Evolutionary conservation across 2,113 vertebrate species (phyloP).

Genomic region (Arothron firmamentum): DNA sequence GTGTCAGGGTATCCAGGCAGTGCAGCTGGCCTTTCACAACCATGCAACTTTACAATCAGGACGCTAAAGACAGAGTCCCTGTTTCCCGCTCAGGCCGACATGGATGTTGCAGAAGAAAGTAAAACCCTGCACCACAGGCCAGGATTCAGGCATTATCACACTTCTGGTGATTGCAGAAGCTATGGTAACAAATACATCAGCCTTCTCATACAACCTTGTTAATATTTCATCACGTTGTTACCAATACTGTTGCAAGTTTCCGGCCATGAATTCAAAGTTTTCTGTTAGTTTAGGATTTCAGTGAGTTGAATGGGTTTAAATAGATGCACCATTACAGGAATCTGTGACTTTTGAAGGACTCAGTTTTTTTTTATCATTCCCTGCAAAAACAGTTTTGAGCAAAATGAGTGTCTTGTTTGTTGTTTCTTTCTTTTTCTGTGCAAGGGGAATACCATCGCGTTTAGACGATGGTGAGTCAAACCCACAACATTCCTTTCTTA

Average conservation of each 20-base stretch:
- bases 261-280: not conserved
- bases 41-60: conserved; percentile 72
- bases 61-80: conserved; percentile 58
- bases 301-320: not conserved
- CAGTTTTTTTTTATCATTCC: too few relatives aligned
- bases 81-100: conserved; percentile 34
- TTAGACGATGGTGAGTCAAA: not conserved
- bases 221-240: conserved; percentile 11
- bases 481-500: conserved; percentile 71
- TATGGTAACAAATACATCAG: too few relatives aligned
- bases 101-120: conserved; percentile 23
- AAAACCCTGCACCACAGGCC: not conserved
- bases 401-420: too few relatives aligned
- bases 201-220: not conserved
- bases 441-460: too few relatives aligned
- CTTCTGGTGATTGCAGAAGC: too few relatives aligned
- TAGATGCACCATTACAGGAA: not conserved
- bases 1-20: conserved; percentile 71
- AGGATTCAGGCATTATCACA: not conserved
- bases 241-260: not conserved
- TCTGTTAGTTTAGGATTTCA: not conserved
- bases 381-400: too few relatives aligned
- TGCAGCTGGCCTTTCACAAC: conserved; percentile 73
- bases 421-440: too few relatives aligned
- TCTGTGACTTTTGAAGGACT: not conserved